Conservation (phyloP, 2,888 invertebrate genomes). For the Lycia hirtaria region DNA sequence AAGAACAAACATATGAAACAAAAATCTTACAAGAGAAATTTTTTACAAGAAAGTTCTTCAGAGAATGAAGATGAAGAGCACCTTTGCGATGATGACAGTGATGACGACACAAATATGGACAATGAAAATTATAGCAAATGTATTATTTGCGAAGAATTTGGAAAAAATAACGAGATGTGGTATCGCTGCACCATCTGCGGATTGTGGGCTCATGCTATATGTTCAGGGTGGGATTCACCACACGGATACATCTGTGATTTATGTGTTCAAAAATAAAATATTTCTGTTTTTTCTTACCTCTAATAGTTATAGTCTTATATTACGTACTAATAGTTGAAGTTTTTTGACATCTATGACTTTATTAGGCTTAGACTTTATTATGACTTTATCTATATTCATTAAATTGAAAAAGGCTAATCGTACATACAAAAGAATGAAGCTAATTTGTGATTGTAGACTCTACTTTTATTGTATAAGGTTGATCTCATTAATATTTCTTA, state of each 20-base stretch:
- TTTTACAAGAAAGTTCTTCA: not conserved
- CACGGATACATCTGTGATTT: not conserved
- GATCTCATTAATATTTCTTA: too few species aligned
- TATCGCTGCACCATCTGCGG: conserved; percentile 46
- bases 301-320: too few species aligned
- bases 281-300: too few species aligned
- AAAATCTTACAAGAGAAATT: not conserved
- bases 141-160: conserved; percentile 44
- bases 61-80: not conserved
- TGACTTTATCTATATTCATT: too few species aligned
- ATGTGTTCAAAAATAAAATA: not conserved
- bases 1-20: not conserved
- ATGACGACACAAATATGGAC: not conserved
- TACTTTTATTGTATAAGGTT: too few species aligned
- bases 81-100: not conserved
- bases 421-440: too few species aligned
- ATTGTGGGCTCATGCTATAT: not conserved
- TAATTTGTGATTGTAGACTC: too few species aligned
- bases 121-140: conserved; percentile 28
- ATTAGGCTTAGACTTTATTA: too few species aligned
- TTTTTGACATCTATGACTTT: too few species aligned
- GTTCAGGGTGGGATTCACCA: not conserved
- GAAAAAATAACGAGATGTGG: conserved; percentile 46
- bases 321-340: too few species aligned
- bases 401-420: too few species aligned